phyloP scores from a whole-genome alignment of 2,888 invertebrate species.

The Drosophila mimica region DNA sequence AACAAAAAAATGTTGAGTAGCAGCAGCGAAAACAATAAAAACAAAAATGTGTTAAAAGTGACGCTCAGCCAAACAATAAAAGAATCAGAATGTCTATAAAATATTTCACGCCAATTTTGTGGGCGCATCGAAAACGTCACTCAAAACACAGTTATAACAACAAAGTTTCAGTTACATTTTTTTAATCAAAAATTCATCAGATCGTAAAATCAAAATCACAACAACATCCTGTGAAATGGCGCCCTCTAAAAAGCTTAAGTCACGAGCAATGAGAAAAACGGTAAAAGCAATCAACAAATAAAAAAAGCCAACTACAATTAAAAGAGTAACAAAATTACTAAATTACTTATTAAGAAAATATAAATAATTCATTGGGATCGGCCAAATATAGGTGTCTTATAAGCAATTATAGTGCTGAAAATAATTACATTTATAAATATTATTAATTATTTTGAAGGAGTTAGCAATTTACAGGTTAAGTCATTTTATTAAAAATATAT shows the following conservation, averaged over 20 bases:
- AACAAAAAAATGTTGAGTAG: constrained; percentile 41
- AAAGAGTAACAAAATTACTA: background rate
- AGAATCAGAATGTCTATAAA: constrained; percentile 59
- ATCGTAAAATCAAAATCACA: constrained; percentile 40
- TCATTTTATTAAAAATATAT: too few relatives aligned
- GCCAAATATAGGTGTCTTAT: background rate
- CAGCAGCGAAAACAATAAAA: constrained; percentile 51
- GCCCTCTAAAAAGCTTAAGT: constrained; percentile 38
- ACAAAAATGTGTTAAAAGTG: constrained; percentile 72
- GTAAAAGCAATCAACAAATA: background rate
- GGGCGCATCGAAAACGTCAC: constrained; percentile 54
- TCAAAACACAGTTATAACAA: constrained; percentile 41
- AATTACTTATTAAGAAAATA: background rate
- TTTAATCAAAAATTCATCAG: background rate
- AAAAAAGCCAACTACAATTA: background rate
- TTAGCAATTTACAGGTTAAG: background rate
- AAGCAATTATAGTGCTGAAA: background rate
- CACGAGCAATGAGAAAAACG: constrained; percentile 32
- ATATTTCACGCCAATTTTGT: constrained; percentile 75
- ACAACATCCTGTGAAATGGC: constrained; percentile 44
- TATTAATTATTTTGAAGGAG: background rate
- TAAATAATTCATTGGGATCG: background rate
- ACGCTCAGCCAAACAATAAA: constrained; percentile 65
- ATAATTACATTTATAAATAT: background rate
- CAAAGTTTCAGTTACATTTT: constrained; percentile 23